Evolutionary conservation across 2,888 invertebrate genomes (phyloP), one percentile per base, ranked within the genome.

Genomic region (Drosophila paranaensis): DNA sequence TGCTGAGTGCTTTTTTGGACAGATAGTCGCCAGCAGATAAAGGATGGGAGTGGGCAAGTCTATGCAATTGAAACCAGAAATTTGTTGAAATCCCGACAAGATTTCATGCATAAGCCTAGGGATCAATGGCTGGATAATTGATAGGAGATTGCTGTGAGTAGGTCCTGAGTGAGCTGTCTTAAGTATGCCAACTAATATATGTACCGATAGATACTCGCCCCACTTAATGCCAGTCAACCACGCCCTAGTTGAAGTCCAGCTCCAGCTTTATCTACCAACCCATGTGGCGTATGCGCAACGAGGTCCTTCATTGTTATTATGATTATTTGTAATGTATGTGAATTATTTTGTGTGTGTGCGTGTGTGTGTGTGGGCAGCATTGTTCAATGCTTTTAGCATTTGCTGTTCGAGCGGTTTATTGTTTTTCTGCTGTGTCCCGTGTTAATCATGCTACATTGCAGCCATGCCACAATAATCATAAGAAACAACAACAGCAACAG

Each of bases 391-490:
- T 85, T 83, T 83, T 77, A 77, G 79, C 77, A 57, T 63, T 72
- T 63, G 60, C 45, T 68, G 51, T 37, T 55, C 55, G 46, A 61
- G 45, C 58, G 62, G 65, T 65, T 79, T 81, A 81, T 82, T 82
- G 79, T 75, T 64, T 75, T 71, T 13, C 55, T 56, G 20, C 45
- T 57, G 40, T 39, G 39, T 65, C 20, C 53, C 74, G 82, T 75
- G 83, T 85, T 83, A 85, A 85, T 83, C 85, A 82, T 85, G 82
- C 79, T 72, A 85, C 83, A 83, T 75, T 83, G 82, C 83, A 85
- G 57, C 68, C 77, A 64, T 73, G 73, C 77, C 79, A 68, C 79
- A 82, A 82, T 82, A 81, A 84, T 81, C 77, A 86, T 74, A 82
- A 82, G 76, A 77, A 82, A 53, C 71, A 76, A 60, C 74, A 83